Evolutionary conservation across 2,888 invertebrate genomes (phyloP).

Genomic region (Lypha dubia): DNA sequence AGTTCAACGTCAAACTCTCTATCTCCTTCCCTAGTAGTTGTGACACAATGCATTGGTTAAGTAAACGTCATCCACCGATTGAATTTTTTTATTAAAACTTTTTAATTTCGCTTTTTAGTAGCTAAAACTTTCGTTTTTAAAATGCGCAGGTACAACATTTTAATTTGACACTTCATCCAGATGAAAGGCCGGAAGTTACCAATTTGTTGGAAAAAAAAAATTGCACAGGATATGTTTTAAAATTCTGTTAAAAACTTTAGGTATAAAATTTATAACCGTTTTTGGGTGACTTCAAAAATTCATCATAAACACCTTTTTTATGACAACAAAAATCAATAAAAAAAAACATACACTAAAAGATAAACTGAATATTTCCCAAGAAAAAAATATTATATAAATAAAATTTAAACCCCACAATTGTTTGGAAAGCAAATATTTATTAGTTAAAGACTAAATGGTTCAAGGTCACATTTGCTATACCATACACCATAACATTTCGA

Average conservation of each 20-base stretch:
- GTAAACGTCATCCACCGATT: too few species aligned
- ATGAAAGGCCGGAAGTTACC: neutral
- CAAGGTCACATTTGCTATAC: constrained; percentile 56
- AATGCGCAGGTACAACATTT: too few species aligned
- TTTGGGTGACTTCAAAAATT: neutral
- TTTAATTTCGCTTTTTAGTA: too few species aligned
- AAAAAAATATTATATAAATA: constrained; percentile 7
- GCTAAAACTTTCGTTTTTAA: too few species aligned
- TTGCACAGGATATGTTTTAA: neutral
- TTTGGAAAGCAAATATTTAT: constrained; percentile 31
- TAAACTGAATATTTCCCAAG: neutral
- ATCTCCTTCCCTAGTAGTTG: too few species aligned
- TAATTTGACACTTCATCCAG: neutral
- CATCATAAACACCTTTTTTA: neutral
- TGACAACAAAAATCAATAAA: neutral
- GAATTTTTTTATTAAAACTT: too few species aligned
- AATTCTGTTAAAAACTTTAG: neutral
- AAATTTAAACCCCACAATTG: neutral
- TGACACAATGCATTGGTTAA: too few species aligned
- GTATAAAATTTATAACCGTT: neutral
- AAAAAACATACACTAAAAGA: neutral
- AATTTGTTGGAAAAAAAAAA: neutral
- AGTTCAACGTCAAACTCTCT: too few species aligned
- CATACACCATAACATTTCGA: neutral
- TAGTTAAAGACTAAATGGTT: constrained; percentile 37